A percentile compares a stretch with the other conserved stretches of the same genome.
These are phyloP conservation scores for Pseudonaja textilis DNA, from an alignment of 2,113 vertebrate genomes.

Conservation along the genomic window DNA sequence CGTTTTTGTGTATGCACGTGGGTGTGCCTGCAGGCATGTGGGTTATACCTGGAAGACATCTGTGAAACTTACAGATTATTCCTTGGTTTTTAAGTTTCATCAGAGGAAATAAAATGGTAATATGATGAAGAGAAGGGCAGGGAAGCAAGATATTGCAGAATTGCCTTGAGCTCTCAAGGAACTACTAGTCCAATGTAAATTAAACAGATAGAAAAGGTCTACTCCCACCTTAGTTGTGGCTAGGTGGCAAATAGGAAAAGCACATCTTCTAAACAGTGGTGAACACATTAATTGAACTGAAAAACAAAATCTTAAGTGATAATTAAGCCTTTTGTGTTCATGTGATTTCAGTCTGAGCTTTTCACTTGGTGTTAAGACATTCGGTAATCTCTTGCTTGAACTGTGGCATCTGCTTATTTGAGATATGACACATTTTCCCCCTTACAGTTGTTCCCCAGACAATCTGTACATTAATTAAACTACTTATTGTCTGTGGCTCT, in stretches of 20 bases:
- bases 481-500: neutral
- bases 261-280: neutral
- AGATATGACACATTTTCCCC: neutral
- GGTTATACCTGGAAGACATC: neutral
- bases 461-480: neutral
- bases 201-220: neutral
- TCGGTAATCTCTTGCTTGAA: neutral
- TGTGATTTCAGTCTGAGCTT: neutral
- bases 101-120: neutral
- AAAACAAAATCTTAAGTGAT: neutral
- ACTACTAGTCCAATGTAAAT: neutral
- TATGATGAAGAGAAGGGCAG: neutral
- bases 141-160: neutral
- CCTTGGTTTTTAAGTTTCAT: neutral
- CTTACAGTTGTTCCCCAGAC: neutral
- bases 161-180: neutral
- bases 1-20: neutral
- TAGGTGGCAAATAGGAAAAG: neutral
- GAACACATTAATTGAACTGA: neutral
- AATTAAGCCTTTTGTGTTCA: neutral
- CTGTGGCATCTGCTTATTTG: neutral
- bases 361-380: neutral
- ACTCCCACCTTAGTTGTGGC: neutral
- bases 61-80: neutral
- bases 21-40: neutral